Evolutionary conservation across 1,140 invertebrate species (phyloP), one percentile per base, ranked within the genome.

Genomic region (Vanessa tameamea): DNA sequence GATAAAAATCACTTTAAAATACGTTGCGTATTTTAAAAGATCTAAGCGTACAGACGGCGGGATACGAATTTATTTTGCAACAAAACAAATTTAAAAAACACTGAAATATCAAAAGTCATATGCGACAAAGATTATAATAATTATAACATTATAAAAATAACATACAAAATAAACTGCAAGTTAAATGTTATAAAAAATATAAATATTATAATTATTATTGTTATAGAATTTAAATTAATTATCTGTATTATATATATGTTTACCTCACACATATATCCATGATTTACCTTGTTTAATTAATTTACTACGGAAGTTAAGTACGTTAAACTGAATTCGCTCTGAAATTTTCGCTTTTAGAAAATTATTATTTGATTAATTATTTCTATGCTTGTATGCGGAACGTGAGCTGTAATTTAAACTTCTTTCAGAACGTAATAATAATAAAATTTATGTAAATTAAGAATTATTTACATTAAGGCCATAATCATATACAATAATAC

Each of bases 361-460:
- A 23, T 57, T 57, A 57, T 11, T 57, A 23, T 11, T 57, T 57
- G n/a, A 55, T 55, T 57, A 53, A 53, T 53, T 20, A n/a, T 57
- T 57, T 26, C 3, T 23, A 16, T 23, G n/a, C 53, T 57, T 57
- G 6, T n/a, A 8, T 53, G 15, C n/a, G 20, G 20, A 57, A n/a
- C 20, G 12, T 53, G 13, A 26, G 31, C 48, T 50, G 15, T 66
- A 16, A 65, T 64, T 68, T 15, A 48, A 59, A 15, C 15, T 16
- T 12, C 16, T 16, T 23, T 12, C 50, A 57, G 47, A 65, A 64
- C 50, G 53, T 71, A 47, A 67, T 75, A 64, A 80, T 8, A 43
- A 43, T 1, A 31, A 31, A 31, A 31, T 31, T 1, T 31, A 31
- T 31, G 3, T 31, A 31, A 3, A 31, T 20, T 31, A 31, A 31